Percentiles rank a stretch among this genome's conserved stretches.
Conservation (phyloP, 2,888 invertebrate species). For the Biston stratarius region DNA sequence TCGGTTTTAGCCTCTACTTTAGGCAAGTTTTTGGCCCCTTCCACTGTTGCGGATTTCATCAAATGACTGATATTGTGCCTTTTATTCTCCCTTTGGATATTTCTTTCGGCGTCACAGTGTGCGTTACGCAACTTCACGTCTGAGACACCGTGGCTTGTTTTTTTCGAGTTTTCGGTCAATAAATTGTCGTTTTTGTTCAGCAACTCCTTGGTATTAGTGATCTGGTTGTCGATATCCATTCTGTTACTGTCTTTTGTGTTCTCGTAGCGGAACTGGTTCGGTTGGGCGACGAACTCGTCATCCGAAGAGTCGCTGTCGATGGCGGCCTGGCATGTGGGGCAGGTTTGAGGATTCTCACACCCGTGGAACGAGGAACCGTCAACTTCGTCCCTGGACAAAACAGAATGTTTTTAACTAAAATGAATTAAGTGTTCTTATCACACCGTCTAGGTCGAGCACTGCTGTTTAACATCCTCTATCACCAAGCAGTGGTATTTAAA, state of each 20-base stretch:
- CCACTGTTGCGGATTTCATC: conserved; percentile 57
- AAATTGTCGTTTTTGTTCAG: conserved; percentile 62
- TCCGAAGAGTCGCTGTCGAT: conserved; percentile 58
- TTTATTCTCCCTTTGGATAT: conserved; percentile 64
- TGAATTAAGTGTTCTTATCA: background rate
- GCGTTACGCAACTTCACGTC: conserved; percentile 61
- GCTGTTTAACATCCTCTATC: too few species aligned
- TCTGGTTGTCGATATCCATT: conserved; percentile 59
- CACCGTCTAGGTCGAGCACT: too few species aligned
- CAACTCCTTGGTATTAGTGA: conserved; percentile 49
- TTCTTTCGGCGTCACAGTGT: conserved; percentile 55
- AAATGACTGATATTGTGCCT: conserved; percentile 69
- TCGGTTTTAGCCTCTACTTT: conserved; percentile 57
- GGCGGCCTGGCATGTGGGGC: conserved; percentile 30
- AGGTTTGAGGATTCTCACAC: conserved; percentile 1
- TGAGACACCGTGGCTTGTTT: conserved; percentile 69
- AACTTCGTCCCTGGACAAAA: conserved; percentile 51
- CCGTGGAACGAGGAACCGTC: conserved; percentile 47
- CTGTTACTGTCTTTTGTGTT: conserved; percentile 53
- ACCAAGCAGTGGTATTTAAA: too few species aligned
- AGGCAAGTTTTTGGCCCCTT: conserved; percentile 63
- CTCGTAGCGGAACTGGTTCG: conserved; percentile 50
- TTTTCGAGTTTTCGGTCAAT: conserved; percentile 54
- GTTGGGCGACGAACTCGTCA: conserved; percentile 48
- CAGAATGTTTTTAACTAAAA: background rate